These are phyloP conservation scores for Pocillopora verrucosa DNA, from an alignment of 64 coral and sea anemone species.

Conservation along the genomic window DNA sequence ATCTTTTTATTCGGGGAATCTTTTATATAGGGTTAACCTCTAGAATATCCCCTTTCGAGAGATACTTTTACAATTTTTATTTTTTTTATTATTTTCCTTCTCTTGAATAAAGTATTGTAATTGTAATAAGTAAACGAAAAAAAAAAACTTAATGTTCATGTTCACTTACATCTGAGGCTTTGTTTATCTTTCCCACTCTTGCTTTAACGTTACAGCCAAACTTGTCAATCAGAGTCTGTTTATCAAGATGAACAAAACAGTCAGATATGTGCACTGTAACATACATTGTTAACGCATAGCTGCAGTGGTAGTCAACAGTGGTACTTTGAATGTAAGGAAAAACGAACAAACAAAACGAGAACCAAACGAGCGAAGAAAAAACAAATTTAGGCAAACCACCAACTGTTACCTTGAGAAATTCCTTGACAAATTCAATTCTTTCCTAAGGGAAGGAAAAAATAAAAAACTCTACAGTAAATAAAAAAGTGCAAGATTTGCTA, in stretches of 20 bases:
- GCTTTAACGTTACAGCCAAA: slow-evolving; percentile 40
- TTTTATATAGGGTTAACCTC: too few species aligned
- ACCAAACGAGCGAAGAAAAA: too few species aligned
- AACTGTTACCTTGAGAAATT: slow-evolving; percentile 10
- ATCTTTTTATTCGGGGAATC: too few species aligned
- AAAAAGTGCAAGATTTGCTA: too few species aligned
- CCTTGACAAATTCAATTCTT: slow-evolving; percentile 25
- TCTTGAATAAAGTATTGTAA: neutral
- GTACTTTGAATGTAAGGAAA: too few species aligned
- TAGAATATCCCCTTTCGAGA: too few species aligned
- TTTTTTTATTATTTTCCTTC: too few species aligned
- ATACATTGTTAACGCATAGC: neutral
- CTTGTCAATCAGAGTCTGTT: slow-evolving; percentile 48
- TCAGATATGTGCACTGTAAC: neutral
- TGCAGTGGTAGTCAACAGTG: neutral
- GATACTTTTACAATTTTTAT: too few species aligned
- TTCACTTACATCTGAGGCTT: slow-evolving; percentile 34
- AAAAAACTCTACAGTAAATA: neutral
- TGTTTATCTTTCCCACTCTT: slow-evolving; percentile 40
- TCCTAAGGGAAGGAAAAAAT: neutral
- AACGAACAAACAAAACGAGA: too few species aligned
- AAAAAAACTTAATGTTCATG: neutral
- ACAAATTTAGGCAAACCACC: neutral
- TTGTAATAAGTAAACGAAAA: neutral
- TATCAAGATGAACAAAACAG: neutral